A percentile compares a stretch with the other conserved stretches of the same genome.
phyloP scores from a whole-genome alignment of 2,888 invertebrate species.

The Anticlea derivata region DNA sequence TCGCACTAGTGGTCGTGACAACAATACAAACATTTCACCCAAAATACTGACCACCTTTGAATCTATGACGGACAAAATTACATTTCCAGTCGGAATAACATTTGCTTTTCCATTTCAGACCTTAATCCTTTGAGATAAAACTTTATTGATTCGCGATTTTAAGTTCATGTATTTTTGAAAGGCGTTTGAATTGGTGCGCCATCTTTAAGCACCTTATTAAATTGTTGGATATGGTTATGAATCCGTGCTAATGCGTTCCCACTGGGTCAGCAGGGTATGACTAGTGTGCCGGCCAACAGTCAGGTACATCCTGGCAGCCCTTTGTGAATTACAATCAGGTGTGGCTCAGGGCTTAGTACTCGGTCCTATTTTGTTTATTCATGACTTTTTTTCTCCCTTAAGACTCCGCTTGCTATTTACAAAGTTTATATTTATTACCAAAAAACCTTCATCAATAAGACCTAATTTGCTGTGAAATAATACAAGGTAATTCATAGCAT shows the following conservation, averaged over 20 bases:
- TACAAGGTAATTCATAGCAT: no score
- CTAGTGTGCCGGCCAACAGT: constrained; percentile 51
- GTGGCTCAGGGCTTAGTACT: constrained; percentile 33
- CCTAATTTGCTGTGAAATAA: no score
- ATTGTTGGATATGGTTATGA: constrained; percentile 53
- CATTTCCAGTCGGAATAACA: constrained; percentile 36
- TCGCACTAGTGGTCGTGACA: constrained; percentile 44
- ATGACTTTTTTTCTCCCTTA: neutral
- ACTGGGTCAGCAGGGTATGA: constrained; percentile 68
- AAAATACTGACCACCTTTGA: constrained; percentile 43
- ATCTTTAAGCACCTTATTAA: constrained; percentile 43
- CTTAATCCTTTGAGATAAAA: constrained; percentile 26
- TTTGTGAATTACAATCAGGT: constrained; percentile 60
- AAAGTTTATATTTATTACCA: no score
- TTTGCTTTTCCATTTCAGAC: constrained; percentile 27
- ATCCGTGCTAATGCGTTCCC: constrained; percentile 61
- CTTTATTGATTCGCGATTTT: neutral
- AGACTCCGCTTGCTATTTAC: no score
- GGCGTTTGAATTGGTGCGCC: constrained; percentile 37
- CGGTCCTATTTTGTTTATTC: neutral
- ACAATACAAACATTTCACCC: constrained; percentile 41
- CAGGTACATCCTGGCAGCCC: constrained; percentile 53
- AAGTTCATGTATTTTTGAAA: constrained; percentile 27
- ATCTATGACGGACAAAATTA: constrained; percentile 48
- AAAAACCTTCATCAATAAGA: no score